phyloP scores from a whole-genome alignment of 2,888 invertebrate species.

The Brachyptera putata region DNA sequence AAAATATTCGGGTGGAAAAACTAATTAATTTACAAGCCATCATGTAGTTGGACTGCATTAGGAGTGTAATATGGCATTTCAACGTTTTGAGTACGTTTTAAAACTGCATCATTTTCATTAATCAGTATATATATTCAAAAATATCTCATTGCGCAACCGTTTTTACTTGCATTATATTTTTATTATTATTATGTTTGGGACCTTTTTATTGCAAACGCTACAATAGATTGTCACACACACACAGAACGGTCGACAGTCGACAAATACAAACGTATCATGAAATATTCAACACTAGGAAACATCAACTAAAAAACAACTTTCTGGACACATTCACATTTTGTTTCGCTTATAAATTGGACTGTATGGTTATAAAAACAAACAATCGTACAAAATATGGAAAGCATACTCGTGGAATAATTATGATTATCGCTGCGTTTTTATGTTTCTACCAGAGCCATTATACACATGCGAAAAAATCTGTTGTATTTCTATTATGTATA shows the following conservation, averaged over 20 bases:
- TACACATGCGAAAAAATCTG: background rate
- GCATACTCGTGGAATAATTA: conserved; percentile 27
- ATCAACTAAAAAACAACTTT: conserved; percentile 25
- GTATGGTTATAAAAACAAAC: conserved; percentile 27
- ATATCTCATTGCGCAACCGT: too few relatives aligned
- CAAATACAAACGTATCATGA: conserved; percentile 25
- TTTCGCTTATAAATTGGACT: conserved; percentile 29
- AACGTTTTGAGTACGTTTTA: too few relatives aligned
- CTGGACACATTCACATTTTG: conserved; percentile 20
- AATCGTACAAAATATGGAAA: conserved; percentile 25
- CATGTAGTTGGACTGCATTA: too few relatives aligned
- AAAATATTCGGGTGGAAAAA: too few relatives aligned
- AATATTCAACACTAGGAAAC: conserved; percentile 29
- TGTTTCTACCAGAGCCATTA: background rate
- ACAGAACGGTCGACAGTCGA: conserved; percentile 20
- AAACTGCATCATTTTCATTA: too few relatives aligned
- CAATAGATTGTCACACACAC: conserved; percentile 26
- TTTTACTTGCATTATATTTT: too few relatives aligned
- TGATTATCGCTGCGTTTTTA: conserved; percentile 10
- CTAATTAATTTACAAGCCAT: too few relatives aligned
- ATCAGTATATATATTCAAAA: too few relatives aligned
- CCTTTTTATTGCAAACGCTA: conserved; percentile 31
- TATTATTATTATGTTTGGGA: too few relatives aligned
- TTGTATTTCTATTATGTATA: background rate
- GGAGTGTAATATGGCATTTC: too few relatives aligned